Conservation (phyloP, 2,113 vertebrate genomes). For the Crocuta crocuta region DNA sequence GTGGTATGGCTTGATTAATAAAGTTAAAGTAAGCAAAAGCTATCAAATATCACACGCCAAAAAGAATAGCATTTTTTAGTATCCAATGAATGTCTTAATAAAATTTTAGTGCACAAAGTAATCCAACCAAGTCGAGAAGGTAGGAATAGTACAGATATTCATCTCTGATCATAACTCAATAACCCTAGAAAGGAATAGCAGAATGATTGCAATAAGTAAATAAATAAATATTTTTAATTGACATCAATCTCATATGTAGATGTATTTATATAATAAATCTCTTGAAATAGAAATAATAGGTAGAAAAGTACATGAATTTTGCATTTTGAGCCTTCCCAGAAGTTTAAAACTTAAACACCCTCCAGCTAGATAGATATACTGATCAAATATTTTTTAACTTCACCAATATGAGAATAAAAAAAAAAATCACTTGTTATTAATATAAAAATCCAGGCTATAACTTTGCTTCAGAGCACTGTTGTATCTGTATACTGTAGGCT, state of each 20-base stretch:
- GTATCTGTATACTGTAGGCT: neutral
- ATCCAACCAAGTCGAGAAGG: neutral
- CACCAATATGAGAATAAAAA: neutral
- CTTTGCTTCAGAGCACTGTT: neutral
- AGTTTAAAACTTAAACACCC: neutral
- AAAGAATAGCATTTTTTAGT: neutral
- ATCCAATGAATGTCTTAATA: neutral
- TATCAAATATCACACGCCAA: neutral
- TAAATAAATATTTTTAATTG: neutral
- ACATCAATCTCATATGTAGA: neutral
- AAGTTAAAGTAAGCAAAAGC: neutral
- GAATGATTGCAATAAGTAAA: neutral
- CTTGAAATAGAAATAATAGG: neutral
- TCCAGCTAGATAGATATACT: neutral
- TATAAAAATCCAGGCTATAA: neutral
- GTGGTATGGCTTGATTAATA: neutral
- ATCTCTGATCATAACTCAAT: neutral
- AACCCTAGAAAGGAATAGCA: neutral
- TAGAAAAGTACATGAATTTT: neutral
- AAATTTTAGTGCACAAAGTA: neutral
- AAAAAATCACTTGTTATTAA: neutral
- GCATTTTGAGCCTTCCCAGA: neutral
- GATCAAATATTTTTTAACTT: neutral
- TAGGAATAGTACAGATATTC: neutral
- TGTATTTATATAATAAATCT: neutral